phyloP scores from a whole-genome alignment of 1,140 invertebrate species.

The Scaptomyza montana region DNA sequence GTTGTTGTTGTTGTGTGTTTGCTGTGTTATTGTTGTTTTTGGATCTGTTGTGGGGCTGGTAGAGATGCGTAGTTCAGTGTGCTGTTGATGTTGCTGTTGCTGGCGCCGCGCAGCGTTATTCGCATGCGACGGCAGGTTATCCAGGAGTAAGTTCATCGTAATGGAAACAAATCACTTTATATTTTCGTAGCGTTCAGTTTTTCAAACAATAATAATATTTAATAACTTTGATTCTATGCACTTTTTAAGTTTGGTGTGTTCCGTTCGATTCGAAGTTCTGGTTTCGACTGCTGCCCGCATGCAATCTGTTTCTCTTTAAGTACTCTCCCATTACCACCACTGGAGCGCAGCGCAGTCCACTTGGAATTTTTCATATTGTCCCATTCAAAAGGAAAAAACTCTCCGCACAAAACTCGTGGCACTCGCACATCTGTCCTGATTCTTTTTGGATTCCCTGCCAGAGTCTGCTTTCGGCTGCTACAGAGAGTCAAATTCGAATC shows the following conservation, averaged over 20 bases:
- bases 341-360: slow-evolving; percentile 50
- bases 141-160: slow-evolving; percentile 83
- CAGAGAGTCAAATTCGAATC: slow-evolving; percentile 58
- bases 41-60: slow-evolving; percentile 46
- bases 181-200: slow-evolving; percentile 26
- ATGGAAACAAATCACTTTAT: slow-evolving; percentile 18
- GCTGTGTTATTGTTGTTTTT: slow-evolving; percentile 37
- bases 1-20: slow-evolving; percentile 15
- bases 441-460: slow-evolving; percentile 52
- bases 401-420: slow-evolving; percentile 55
- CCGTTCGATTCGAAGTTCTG: slow-evolving; percentile 70
- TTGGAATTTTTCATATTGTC: slow-evolving; percentile 82
- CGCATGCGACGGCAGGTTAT: slow-evolving; percentile 66
- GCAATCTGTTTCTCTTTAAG: slow-evolving; percentile 83
- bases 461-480: slow-evolving; percentile 10
- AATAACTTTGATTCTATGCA: slow-evolving; percentile 9
- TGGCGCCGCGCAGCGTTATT: slow-evolving; percentile 55
- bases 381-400: slow-evolving; percentile 72
- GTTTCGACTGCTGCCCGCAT: slow-evolving; percentile 74
- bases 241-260: neutral
- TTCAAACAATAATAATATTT: neutral
- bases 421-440: slow-evolving; percentile 83
- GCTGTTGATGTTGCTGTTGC: slow-evolving; percentile 54
- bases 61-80: slow-evolving; percentile 63
- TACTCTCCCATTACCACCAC: slow-evolving; percentile 66